Conservation (phyloP, 2,797 vertebrate genomes). For the Dromococcyx pavoninus region DNA sequence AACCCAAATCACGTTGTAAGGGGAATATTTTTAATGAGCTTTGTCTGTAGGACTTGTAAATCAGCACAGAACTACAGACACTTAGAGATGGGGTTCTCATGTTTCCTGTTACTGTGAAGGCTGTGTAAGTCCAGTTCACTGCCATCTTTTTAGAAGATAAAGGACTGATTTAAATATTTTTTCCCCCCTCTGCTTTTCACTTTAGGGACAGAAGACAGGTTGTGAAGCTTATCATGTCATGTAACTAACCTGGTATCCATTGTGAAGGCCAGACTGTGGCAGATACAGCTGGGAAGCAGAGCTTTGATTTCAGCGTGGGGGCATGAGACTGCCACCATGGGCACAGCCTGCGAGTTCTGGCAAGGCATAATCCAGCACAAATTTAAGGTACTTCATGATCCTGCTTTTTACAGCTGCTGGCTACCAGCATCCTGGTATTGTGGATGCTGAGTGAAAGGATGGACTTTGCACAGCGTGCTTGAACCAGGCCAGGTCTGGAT, state of each 20-base stretch:
- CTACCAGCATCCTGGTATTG: rapidly evolving
- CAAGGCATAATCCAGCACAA: not conserved
- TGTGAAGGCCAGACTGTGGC: not conserved
- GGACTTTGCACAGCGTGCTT: rapidly evolving
- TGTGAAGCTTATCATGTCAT: not conserved
- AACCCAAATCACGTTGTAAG: not conserved
- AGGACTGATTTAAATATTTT: not conserved
- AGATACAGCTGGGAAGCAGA: not conserved
- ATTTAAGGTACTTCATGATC: not conserved
- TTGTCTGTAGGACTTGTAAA: not conserved
- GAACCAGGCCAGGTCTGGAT: not conserved
- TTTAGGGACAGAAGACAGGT: not conserved
- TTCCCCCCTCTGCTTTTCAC: not conserved
- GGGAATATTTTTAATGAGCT: not conserved
- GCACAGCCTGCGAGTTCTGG: not conserved
- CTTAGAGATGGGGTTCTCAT: not conserved
- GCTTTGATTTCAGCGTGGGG: not conserved
- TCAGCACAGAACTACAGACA: not conserved
- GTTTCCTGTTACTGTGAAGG: not conserved
- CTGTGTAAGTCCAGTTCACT: not conserved
- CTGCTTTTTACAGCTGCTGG: not conserved
- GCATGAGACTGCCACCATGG: rapidly evolving
- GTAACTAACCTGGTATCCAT: not conserved
- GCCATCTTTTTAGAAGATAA: not conserved
- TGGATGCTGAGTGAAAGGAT: not conserved